Evolutionary conservation across 2,888 invertebrate species (phyloP).

Genomic region (Eristalis tenax): DNA sequence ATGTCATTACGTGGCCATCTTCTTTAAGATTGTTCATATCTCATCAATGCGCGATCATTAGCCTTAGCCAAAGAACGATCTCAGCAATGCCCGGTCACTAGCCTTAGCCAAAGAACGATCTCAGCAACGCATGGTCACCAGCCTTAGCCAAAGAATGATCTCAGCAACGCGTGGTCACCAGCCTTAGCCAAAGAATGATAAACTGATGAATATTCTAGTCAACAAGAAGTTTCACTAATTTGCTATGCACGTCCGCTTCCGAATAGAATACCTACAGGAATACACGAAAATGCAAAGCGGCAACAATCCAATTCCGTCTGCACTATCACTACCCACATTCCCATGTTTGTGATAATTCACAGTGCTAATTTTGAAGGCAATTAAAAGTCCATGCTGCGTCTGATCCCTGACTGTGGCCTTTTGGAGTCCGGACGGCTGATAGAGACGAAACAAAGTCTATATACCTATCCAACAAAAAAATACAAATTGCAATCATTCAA

Average conservation of each 20-base stretch:
- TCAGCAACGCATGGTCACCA: no score
- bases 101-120: background rate
- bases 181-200: background rate
- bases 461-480: slow-evolving; percentile 5
- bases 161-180: background rate
- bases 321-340: background rate
- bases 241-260: background rate
- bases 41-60: background rate
- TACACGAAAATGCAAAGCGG: background rate
- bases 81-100: no score
- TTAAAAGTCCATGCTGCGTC: slow-evolving; percentile 4
- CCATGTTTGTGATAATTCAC: background rate
- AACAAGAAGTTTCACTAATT: background rate
- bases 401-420: slow-evolving; percentile 19
- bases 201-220: background rate
- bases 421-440: background rate
- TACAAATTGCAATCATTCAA: slow-evolving; percentile 10
- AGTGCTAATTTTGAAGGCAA: slow-evolving; percentile 18
- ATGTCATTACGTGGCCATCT: background rate
- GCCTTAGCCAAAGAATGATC: background rate
- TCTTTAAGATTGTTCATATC: background rate
- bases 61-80: background rate
- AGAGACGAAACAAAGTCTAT: slow-evolving; percentile 15
- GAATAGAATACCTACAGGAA: background rate
- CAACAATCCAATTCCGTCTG: background rate